Evolutionary conservation across 2,797 vertebrate genomes (phyloP).

Genomic region (Lepilemur ruficaudatus): DNA sequence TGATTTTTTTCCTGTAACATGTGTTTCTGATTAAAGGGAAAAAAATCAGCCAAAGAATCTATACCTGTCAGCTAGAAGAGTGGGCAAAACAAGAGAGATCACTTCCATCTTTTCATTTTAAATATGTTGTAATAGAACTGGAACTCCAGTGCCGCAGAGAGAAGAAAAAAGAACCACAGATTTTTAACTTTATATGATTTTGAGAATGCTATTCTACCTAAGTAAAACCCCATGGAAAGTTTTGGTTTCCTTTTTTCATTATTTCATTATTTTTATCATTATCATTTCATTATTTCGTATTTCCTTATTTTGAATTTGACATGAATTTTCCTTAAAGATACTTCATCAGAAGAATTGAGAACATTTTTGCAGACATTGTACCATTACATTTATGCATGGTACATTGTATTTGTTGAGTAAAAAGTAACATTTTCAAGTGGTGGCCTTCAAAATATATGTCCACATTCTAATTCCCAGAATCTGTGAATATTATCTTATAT

Average conservation of each 20-base stretch:
- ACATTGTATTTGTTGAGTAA: not conserved
- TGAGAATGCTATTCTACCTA: not conserved
- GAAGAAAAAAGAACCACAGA: not conserved
- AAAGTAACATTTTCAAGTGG: not conserved
- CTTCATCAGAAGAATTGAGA: not conserved
- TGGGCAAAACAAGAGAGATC: not conserved
- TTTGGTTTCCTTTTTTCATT: not conserved
- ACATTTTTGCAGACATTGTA: not conserved
- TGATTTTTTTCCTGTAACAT: not conserved
- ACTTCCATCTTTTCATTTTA: not conserved
- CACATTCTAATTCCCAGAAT: not conserved
- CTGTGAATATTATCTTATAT: not conserved
- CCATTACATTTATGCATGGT: not conserved
- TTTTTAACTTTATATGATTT: not conserved
- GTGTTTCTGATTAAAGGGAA: not conserved
- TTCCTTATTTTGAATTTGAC: not conserved
- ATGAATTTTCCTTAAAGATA: not conserved
- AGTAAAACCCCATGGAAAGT: not conserved
- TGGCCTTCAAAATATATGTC: not conserved
- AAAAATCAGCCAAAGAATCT: not conserved
- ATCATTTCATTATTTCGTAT: too few species aligned
- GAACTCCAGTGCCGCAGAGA: not conserved
- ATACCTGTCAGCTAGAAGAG: not conserved
- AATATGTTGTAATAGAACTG: not conserved
- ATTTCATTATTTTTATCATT: too few species aligned